Evolutionary conservation across 2,888 invertebrate genomes (phyloP), one percentile per base, ranked within the genome.

Genomic region (Allophyes oxyacanthae): DNA sequence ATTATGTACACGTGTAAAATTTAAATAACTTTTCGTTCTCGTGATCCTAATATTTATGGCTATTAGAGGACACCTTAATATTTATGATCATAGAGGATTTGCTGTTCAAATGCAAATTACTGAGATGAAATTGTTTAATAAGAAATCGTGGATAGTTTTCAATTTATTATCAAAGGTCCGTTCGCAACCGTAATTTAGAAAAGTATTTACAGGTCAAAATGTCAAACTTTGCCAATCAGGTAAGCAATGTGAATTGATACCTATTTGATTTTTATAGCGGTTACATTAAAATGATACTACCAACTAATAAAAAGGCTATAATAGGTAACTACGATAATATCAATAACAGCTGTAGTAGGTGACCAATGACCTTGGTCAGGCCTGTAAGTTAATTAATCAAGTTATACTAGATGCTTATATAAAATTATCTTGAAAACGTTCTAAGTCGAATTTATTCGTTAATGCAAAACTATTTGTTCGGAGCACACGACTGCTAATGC

Each of bases 381-480:
- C 46, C 50, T 58, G 10, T 34, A 33, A 54, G 34, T 50, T 45
- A 55, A 60, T 58, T 51, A 64, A 67, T 58, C 46, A 60, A 51
- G 56, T 51, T 38, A 61, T 38, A 33, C 15, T 28, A 10, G 9
- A 10, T 43, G 28, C 10, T n/a, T 43, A 6, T 10, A 43, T 25
- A 55, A 54, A 57, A 33, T 15, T 55, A 37, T 50, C 41, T 53
- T 56, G 8, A 45, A n/a, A n/a, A 38, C 42, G 48, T 61, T 48
- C 49, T 20, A 40, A 15, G 52, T 59, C 11, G 15, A 20, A 49
- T 20, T 44, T 37, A 33, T 41, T 42, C 10, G 26, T 42, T 6
- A 14, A 42, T 53, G 42, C 49, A 10, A 8, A 32, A 37, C 13
- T 40, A 15, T 25, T 50, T 46, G 51, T 14, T 34, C 11, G 32